A percentile compares a stretch with the other conserved stretches of the same genome.
Conservation (phyloP, 2,113 vertebrate genomes). For the Pangasianodon hypophthalmus region DNA sequence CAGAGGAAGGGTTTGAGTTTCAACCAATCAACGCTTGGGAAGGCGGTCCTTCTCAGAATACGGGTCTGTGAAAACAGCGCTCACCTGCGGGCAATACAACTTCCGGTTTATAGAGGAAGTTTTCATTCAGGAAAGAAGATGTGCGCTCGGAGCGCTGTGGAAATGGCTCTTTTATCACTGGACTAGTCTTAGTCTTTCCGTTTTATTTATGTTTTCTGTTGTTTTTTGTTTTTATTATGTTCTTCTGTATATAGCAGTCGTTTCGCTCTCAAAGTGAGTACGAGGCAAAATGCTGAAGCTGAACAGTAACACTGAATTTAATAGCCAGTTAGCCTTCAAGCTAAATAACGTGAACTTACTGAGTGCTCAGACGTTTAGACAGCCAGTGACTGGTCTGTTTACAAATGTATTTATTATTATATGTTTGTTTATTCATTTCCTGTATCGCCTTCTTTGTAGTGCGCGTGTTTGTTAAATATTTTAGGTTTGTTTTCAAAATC, state of each 20-base stretch:
- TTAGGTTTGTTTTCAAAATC: not conserved
- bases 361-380: not conserved
- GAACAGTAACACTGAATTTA: not conserved
- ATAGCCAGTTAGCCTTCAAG: conserved; percentile 8
- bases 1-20: not conserved
- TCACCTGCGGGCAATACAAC: not conserved
- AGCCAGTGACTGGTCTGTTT: not conserved
- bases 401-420: not conserved
- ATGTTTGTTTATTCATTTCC: not conserved
- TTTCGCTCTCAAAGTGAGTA: conserved; percentile 29
- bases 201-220: not conserved
- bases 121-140: conserved; percentile 30
- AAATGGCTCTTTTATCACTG: not conserved
- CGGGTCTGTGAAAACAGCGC: not conserved
- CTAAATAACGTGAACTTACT: not conserved
- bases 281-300: not conserved
- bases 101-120: conserved; percentile 49
- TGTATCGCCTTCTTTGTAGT: not conserved
- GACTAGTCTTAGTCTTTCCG: no score
- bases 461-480: not conserved
- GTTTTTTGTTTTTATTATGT: not conserved
- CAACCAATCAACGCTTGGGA: not conserved
- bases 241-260: not conserved
- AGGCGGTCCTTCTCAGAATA: not conserved
- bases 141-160: not conserved